phyloP scores from a whole-genome alignment of 2,113 vertebrate genomes.

The Rhipidura dahli region DNA sequence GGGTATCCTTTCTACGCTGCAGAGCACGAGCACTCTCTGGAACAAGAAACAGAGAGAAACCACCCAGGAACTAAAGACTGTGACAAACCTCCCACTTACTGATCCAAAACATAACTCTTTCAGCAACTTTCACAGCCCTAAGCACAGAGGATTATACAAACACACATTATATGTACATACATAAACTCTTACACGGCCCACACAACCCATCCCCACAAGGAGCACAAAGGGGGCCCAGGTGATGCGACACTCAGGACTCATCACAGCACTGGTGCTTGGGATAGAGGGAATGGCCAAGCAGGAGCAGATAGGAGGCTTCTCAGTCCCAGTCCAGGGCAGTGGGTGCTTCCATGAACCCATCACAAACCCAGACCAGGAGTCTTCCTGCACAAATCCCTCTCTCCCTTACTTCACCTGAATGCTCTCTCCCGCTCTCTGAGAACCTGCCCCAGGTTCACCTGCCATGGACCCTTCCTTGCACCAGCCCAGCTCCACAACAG shows the following conservation, averaged over 20 bases:
- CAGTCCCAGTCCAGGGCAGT: background rate
- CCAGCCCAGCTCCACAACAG: background rate
- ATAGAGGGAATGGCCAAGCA: background rate
- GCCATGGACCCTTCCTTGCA: background rate
- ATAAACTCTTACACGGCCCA: background rate
- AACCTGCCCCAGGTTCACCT: background rate
- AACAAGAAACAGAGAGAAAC: background rate
- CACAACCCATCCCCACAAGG: accelerated
- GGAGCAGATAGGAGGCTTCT: background rate
- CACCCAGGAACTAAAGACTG: background rate
- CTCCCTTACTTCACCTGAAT: background rate
- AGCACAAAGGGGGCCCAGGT: background rate
- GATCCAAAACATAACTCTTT: background rate
- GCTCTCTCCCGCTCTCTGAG: background rate
- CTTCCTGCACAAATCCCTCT: background rate
- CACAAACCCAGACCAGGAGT: background rate
- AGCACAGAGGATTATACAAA: background rate
- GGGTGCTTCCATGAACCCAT: background rate
- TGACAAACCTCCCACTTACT: background rate
- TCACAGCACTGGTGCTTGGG: background rate
- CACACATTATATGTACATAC: background rate
- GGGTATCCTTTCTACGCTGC: background rate
- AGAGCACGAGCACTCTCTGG: background rate
- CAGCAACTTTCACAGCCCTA: background rate
- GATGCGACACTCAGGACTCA: accelerated